A percentile compares a stretch with the other conserved stretches of the same genome.
phyloP scores from a whole-genome alignment of 64 coral and sea anemone genomes.

The Montipora capricornis region DNA sequence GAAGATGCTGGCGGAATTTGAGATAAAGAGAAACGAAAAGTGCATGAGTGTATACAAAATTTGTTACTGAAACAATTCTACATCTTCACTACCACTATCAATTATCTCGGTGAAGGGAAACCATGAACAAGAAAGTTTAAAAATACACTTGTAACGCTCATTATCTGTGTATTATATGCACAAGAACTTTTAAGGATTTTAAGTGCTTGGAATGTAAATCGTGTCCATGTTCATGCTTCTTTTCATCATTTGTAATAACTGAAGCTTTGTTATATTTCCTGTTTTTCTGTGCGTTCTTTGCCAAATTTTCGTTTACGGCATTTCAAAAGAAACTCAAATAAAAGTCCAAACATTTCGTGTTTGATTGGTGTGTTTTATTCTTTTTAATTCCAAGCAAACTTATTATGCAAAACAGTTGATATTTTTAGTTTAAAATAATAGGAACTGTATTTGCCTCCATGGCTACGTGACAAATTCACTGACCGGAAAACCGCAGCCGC shows the following conservation, averaged over 20 bases:
- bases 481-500: conserved; percentile 40
- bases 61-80: not conserved
- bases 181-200: not conserved
- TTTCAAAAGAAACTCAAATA: not conserved
- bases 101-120: not conserved
- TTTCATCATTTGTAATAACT: not conserved
- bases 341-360: not conserved
- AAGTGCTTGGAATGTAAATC: conserved; percentile 33
- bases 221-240: not conserved
- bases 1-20: not conserved
- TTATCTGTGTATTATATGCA: not conserved
- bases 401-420: conserved; percentile 35
- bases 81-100: not conserved
- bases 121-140: not conserved
- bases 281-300: not conserved
- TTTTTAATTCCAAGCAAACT: conserved; percentile 25
- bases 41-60: not conserved
- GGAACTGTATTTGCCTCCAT: not conserved
- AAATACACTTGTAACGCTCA: not conserved
- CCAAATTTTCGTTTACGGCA: not conserved
- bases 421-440: conserved; percentile 45
- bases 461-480: conserved; percentile 35
- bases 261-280: not conserved
- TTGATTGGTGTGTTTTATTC: not conserved
- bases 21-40: not conserved